phyloP scores from a whole-genome alignment of 2,888 invertebrate genomes.

The Drosophila neonasuta region DNA sequence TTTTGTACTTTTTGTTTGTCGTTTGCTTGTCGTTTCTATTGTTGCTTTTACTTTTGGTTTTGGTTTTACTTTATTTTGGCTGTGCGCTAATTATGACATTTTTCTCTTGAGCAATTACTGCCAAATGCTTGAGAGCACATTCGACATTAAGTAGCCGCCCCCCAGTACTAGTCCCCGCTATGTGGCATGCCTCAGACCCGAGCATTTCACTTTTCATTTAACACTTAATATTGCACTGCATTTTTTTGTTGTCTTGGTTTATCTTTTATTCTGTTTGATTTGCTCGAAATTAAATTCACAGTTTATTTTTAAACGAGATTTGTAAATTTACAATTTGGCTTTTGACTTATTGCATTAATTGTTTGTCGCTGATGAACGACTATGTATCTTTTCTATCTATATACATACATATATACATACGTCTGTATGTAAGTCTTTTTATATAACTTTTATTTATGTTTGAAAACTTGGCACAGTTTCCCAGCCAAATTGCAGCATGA shows the following conservation, averaged over 20 bases:
- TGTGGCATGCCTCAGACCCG: neutral
- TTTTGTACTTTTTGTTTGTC: conserved; percentile 3
- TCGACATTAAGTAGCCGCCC: conserved; percentile 59
- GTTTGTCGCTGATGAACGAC: conserved; percentile 39
- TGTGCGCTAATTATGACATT: conserved; percentile 67
- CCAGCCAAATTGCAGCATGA: conserved; percentile 73
- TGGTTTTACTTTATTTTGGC: conserved; percentile 42
- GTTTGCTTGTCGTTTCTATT: conserved; percentile 17
- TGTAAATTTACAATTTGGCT: conserved; percentile 63
- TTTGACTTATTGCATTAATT: conserved; percentile 53
- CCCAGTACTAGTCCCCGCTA: neutral
- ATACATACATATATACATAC: conserved; percentile 2
- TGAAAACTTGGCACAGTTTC: conserved; percentile 76
- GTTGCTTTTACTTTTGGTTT: conserved; percentile 11
- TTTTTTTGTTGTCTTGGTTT: neutral
- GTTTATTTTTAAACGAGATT: conserved; percentile 67
- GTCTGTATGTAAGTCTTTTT: conserved; percentile 42
- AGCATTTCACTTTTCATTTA: conserved; percentile 39
- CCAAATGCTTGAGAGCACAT: conserved; percentile 71
- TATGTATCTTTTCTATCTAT: neutral
- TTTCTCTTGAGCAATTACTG: conserved; percentile 71
- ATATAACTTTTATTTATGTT: conserved; percentile 78
- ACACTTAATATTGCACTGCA: conserved; percentile 18
- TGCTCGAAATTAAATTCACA: conserved; percentile 55
- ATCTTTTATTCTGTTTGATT: conserved; percentile 18